A percentile compares a stretch with the other conserved stretches of the same genome.
phyloP scores from a whole-genome alignment of 2,113 vertebrate genomes.

The Gyps fulvus region DNA sequence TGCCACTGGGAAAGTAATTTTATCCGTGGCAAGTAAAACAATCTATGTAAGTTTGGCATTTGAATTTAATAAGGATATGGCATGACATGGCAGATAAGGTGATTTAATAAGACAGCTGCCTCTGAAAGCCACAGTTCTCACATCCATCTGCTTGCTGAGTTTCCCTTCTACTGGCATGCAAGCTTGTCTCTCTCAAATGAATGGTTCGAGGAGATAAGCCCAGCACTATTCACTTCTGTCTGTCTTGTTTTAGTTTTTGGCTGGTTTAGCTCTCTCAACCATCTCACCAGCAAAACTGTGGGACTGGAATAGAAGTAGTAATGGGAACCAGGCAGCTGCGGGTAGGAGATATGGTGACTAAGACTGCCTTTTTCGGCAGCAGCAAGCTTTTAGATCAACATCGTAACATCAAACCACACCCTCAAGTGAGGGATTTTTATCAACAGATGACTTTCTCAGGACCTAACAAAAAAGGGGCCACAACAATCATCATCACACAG shows the following conservation, averaged over 20 bases:
- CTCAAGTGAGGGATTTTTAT: constrained; percentile 1
- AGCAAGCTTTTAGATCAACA: neutral
- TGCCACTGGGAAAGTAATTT: neutral
- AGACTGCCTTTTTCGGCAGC: neutral
- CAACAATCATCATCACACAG: constrained; percentile 6
- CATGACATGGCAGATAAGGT: neutral
- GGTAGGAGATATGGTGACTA: neutral
- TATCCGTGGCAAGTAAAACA: neutral
- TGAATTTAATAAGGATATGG: neutral
- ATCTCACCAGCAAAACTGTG: neutral
- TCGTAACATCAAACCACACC: neutral
- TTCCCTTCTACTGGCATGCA: neutral
- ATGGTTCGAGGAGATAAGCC: neutral
- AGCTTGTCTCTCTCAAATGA: neutral
- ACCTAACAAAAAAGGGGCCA: constrained; percentile 18
- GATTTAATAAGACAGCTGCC: neutral
- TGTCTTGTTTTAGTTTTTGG: neutral
- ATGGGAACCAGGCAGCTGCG: neutral
- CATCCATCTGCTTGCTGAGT: neutral
- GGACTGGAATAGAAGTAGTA: neutral
- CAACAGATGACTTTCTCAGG: constrained; percentile 32
- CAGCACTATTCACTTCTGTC: neutral
- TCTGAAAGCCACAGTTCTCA: neutral
- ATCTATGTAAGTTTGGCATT: neutral
- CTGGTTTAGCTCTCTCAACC: neutral